Conservation (phyloP, 1,140 invertebrate genomes). For the Drosophila bocki region DNA sequence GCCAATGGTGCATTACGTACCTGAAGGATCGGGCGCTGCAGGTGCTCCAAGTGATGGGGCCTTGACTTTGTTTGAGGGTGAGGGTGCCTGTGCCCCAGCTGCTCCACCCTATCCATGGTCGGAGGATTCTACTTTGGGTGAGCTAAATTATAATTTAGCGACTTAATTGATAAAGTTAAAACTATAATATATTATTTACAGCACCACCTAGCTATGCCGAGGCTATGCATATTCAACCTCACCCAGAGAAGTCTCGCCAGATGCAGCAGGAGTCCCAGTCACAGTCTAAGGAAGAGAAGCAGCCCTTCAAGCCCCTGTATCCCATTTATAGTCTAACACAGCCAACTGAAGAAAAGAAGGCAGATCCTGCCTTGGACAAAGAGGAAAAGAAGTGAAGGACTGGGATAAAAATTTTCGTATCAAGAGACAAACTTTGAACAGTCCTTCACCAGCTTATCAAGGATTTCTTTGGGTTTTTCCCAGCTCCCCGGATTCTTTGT, state of each 20-base stretch:
- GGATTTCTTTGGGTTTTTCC: constrained; percentile 2
- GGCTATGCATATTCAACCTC: constrained; percentile 47
- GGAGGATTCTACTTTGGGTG: constrained; percentile 36
- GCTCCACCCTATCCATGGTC: constrained; percentile 51
- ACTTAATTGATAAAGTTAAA: neutral
- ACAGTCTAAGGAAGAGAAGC: neutral
- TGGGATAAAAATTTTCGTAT: neutral
- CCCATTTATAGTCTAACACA: constrained; percentile 59
- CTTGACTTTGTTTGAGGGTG: constrained; percentile 37
- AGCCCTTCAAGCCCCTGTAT: constrained; percentile 56
- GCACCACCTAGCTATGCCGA: constrained; percentile 68
- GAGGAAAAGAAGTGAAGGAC: constrained; percentile 20
- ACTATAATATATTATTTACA: constrained; percentile 7
- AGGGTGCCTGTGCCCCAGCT: neutral
- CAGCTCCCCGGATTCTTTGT: neutral
- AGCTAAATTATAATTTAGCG: neutral
- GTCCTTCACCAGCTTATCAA: too few relatives aligned
- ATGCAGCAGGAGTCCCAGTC: neutral
- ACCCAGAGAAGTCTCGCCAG: neutral
- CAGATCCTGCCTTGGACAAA: neutral
- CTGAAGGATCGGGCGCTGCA: constrained; percentile 20
- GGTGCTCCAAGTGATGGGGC: constrained; percentile 23
- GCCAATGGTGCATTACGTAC: constrained; percentile 24
- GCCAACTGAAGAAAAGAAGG: constrained; percentile 9
- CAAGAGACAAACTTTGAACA: too few relatives aligned